Evolutionary conservation across 2,113 vertebrate genomes (phyloP).

Genomic region (Micronycteris hirsuta): DNA sequence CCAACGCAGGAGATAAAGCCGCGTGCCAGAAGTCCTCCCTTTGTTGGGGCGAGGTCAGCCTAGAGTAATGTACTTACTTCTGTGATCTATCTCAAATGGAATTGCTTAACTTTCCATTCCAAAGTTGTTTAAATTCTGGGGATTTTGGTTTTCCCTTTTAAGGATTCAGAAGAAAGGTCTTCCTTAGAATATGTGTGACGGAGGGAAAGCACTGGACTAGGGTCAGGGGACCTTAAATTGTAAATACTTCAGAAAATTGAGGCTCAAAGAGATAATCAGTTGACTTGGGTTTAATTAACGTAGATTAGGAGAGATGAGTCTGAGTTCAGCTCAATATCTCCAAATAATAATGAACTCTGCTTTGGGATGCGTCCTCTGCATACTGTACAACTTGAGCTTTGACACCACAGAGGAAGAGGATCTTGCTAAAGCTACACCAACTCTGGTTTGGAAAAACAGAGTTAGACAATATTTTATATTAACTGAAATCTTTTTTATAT

Average conservation of each 20-base stretch:
- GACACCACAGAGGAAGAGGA: neutral
- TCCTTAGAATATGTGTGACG: neutral
- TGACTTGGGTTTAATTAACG: neutral
- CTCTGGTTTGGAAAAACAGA: neutral
- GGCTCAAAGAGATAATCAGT: neutral
- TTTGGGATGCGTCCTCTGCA: neutral
- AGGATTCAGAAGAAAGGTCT: neutral
- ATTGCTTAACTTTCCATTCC: neutral
- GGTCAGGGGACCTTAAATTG: neutral
- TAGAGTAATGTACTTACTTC: neutral
- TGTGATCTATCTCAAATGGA: neutral
- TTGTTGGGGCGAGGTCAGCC: neutral
- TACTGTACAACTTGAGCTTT: neutral
- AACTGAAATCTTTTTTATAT: neutral
- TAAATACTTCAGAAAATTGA: neutral
- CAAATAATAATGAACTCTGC: neutral
- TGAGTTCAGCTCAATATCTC: neutral
- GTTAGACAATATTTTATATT: slow-evolving; percentile 9
- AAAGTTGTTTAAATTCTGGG: neutral
- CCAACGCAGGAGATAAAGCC: neutral
- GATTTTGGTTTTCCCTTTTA: neutral
- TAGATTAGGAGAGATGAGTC: neutral
- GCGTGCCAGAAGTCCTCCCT: neutral
- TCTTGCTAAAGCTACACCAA: neutral
- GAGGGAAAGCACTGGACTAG: neutral